Conservation (phyloP, 2,113 vertebrate species). For the Neopipo cinnamomea region DNA sequence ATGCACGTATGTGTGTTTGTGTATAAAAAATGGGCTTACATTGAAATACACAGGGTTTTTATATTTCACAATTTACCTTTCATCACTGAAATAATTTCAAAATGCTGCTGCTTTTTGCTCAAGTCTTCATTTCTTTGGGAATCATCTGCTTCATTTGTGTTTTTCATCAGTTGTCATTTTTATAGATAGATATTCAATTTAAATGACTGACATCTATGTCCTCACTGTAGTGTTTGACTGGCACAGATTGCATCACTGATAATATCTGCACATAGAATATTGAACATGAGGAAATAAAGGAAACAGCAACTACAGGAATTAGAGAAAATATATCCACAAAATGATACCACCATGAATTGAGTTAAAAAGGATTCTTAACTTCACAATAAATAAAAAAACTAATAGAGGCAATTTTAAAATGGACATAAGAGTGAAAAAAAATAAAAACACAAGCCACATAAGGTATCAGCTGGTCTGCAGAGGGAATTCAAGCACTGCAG, state of each 20-base stretch:
- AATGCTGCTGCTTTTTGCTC: not conserved
- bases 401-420: not conserved
- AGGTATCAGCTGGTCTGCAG: not conserved
- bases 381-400: not conserved
- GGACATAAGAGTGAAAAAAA: not conserved
- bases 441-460: not conserved
- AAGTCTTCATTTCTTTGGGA: conserved; percentile 9
- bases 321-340: not conserved
- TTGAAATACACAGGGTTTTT: not conserved
- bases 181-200: conserved; percentile 40
- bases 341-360: not conserved
- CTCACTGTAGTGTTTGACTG: not conserved
- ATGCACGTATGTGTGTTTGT: too few relatives aligned
- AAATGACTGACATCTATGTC: conserved; percentile 40
- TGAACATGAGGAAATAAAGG: not conserved
- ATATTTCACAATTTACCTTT: conserved; percentile 1
- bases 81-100: conserved; percentile 32
- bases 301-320: not conserved
- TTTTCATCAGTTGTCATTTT: conserved; percentile 43
- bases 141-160: conserved; percentile 41
- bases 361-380: not conserved
- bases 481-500: not conserved
- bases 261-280: conserved; percentile 24
- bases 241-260: not conserved
- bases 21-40: not conserved